These are phyloP conservation scores for Ophioninae sp. DNA, from an alignment of 2,888 invertebrate species.

Conservation along the genomic window DNA sequence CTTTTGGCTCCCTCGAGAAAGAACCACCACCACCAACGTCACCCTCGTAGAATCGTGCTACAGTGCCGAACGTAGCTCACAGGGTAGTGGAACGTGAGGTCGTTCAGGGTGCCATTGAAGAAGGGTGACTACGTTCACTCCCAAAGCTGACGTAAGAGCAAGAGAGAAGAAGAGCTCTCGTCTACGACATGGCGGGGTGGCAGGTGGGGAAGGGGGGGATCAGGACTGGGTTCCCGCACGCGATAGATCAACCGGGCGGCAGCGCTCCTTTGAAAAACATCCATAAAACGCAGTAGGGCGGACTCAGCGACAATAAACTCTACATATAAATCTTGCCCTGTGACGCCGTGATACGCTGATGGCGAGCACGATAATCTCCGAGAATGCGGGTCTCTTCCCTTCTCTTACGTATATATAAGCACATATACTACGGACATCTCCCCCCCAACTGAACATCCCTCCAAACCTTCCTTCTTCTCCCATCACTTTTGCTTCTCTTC, in stretches of 20 bases:
- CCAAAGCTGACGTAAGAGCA: constrained; percentile 47
- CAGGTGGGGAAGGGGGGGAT: constrained; percentile 38
- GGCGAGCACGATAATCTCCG: constrained; percentile 81
- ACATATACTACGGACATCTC: constrained; percentile 18
- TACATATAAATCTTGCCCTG: constrained; percentile 81
- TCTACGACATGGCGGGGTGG: constrained; percentile 21
- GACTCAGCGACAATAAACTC: constrained; percentile 82
- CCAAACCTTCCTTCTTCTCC: constrained; percentile 13
- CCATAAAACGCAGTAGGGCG: constrained; percentile 82
- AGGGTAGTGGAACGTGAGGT: constrained; percentile 64
- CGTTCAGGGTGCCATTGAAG: constrained; percentile 48
- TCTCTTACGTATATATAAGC: constrained; percentile 41
- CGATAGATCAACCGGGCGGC: constrained; percentile 81
- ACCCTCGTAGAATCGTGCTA: constrained; percentile 55
- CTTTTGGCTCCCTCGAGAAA: constrained; percentile 53
- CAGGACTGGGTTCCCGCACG: constrained; percentile 71
- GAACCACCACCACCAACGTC: constrained; percentile 37
- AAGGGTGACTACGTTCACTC: constrained; percentile 57
- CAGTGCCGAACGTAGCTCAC: constrained; percentile 42
- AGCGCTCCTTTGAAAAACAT: constrained; percentile 81
- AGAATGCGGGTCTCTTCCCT: constrained; percentile 79
- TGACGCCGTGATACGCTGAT: constrained; percentile 81
- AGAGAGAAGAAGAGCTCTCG: constrained; percentile 56
- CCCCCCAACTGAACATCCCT: not conserved
- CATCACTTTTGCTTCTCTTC: constrained; percentile 50